Evolutionary conservation across 2,113 vertebrate genomes (phyloP), one percentile per base, ranked within the genome.

Genomic region (Bufo bufo): DNA sequence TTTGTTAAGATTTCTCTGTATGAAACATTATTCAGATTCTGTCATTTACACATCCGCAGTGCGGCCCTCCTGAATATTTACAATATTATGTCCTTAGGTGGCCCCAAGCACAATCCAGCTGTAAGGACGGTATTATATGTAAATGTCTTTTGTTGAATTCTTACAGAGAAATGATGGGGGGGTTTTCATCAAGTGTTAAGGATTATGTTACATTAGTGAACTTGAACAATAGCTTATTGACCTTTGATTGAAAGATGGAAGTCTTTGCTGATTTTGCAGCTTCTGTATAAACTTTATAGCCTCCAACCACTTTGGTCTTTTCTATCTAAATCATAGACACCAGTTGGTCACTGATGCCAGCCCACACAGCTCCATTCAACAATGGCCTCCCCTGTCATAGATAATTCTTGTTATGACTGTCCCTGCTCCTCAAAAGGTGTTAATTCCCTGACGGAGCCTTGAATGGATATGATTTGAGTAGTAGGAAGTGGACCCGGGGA

Each of bases 151-250:
- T 77, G 19, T 85, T 49, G 12, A 77, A 61, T 59, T 63, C 69
- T 52, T 85, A 45, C 61, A n/a, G 11, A 85, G 19, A 61, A 63
- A 20, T 75, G 17, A 77, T 56, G 45, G 33, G 45, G n/a, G 33
- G 5, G 45, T 8, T 61, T 78, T 77, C 11, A 78, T 8, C 16
- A 86, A 65, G 85, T 86, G 85, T 86, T 78, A 86, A 79, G 59
- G 85, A 79, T 86, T 79, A 86, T 56, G 58, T 23, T 66, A 19
- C 85, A 69, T 86, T 86, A 86, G 49, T 45, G 75, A 19, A 43
- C 43, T 72, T 63, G 56, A 78, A 86, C 85, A 86, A 86, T 65
- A 66, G 75, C 58, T 49, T 6, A 7, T 12, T 56, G 69, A 14
- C 0, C 20, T 19, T 33, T 58, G 82, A 3, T 58, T 16, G 12